phyloP scores from a whole-genome alignment of 2,113 vertebrate species.

The Pampusana beccarii region DNA sequence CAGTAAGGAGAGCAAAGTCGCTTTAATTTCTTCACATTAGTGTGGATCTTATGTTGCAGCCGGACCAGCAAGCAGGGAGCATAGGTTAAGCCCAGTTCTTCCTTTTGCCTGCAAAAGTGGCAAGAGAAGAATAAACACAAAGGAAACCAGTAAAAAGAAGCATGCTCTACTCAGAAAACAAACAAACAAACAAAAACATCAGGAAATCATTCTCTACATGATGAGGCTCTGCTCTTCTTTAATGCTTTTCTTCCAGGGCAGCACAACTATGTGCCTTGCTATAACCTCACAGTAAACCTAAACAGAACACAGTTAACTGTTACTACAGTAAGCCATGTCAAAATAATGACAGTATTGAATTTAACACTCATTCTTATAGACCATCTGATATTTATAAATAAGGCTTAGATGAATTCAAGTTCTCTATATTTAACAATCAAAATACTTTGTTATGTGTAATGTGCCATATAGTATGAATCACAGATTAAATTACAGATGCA shows the following conservation, averaged over 20 bases:
- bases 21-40: neutral
- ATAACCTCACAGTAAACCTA: neutral
- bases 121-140: neutral
- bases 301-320: neutral
- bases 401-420: neutral
- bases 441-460: conserved; percentile 18
- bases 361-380: conserved; percentile 14
- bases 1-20: neutral
- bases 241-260: neutral
- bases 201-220: neutral
- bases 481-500: conserved; percentile 63
- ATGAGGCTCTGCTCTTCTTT: neutral
- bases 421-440: conserved; percentile 36
- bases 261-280: neutral
- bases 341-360: neutral
- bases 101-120: neutral
- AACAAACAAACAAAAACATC: neutral
- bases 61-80: neutral
- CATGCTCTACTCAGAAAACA: neutral
- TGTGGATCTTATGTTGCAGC: neutral
- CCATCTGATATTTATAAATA: conserved; percentile 18
- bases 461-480: conserved; percentile 51
- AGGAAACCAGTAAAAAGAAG: neutral
- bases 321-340: neutral
- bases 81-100: neutral